A percentile compares a stretch with the other conserved stretches of the same genome.
These are phyloP conservation scores for Tyrophagus putrescentiae DNA, from an alignment of 1,140 invertebrate species.

Conservation along the genomic window DNA sequence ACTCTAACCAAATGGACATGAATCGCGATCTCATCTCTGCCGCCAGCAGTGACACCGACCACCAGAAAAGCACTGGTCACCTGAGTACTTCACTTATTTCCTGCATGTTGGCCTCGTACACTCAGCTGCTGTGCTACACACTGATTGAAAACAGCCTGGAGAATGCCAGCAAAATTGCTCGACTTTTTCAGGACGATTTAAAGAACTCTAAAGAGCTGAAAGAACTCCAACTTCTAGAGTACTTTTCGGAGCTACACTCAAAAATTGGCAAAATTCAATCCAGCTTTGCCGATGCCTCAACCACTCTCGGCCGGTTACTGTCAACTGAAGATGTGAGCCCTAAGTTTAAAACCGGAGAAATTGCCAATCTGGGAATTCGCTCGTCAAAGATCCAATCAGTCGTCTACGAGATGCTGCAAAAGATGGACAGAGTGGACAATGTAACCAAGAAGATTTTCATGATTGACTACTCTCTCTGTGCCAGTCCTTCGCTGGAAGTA, in stretches of 20 bases:
- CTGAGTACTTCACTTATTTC: conserved; percentile 16
- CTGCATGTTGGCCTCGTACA: conserved; percentile 22
- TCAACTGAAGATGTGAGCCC: neutral
- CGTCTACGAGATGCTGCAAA: conserved; percentile 12
- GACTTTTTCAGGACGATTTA: conserved; percentile 29
- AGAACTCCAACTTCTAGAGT: conserved; percentile 40
- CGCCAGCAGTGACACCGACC: conserved; percentile 6
- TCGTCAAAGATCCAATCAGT: conserved; percentile 15
- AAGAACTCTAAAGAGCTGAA: conserved; percentile 37
- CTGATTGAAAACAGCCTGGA: conserved; percentile 21
- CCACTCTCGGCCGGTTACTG: neutral
- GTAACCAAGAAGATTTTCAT: conserved; percentile 12
- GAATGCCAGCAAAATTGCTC: conserved; percentile 18
- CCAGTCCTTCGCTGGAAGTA: conserved; percentile 13
- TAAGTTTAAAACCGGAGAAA: conserved; percentile 29
- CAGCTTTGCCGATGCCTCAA: neutral
- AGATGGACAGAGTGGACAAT: conserved; percentile 5
- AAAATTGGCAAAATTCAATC: conserved; percentile 1
- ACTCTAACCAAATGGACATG: neutral
- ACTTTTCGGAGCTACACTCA: conserved; percentile 24
- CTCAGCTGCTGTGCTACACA: conserved; percentile 21
- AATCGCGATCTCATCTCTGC: neutral
- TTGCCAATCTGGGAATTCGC: neutral
- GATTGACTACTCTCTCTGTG: conserved; percentile 13
- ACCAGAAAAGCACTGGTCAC: neutral